Evolutionary conservation across 2,113 vertebrate species (phyloP).

Genomic region (Catagonus wagneri): DNA sequence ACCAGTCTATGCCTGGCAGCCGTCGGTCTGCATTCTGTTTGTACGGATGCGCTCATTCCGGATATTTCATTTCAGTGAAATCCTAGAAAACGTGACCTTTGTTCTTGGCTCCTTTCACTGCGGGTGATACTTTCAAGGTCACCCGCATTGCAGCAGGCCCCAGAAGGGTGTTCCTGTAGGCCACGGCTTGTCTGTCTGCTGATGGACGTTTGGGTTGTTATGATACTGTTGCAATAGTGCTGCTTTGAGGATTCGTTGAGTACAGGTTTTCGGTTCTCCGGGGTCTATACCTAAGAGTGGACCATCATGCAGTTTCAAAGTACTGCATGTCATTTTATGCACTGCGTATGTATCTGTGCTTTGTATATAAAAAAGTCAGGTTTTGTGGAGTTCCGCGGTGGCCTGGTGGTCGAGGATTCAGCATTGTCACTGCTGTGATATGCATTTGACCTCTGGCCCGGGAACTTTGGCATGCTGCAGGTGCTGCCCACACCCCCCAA

Average conservation of each 20-base stretch:
- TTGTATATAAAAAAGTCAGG: not conserved
- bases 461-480: no score
- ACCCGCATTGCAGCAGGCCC: fast-evolving
- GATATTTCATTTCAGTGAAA: not conserved
- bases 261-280: not conserved
- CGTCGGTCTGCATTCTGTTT: fast-evolving
- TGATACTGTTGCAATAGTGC: no score
- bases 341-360: not conserved
- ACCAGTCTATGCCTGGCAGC: not conserved
- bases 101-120: not conserved
- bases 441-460: no score
- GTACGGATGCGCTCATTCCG: no score
- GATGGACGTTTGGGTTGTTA: fast-evolving
- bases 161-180: not conserved
- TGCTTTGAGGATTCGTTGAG: not conserved
- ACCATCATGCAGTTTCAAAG: not conserved
- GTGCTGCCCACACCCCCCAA: no score
- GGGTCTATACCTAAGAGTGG: not conserved
- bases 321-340: not conserved
- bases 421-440: no score
- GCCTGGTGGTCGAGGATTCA: no score
- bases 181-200: not conserved
- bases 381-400: no score
- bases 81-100: not conserved
- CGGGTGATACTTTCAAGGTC: not conserved